Conservation (phyloP, 1,140 invertebrate genomes). For the Notospermus geniculatus region DNA sequence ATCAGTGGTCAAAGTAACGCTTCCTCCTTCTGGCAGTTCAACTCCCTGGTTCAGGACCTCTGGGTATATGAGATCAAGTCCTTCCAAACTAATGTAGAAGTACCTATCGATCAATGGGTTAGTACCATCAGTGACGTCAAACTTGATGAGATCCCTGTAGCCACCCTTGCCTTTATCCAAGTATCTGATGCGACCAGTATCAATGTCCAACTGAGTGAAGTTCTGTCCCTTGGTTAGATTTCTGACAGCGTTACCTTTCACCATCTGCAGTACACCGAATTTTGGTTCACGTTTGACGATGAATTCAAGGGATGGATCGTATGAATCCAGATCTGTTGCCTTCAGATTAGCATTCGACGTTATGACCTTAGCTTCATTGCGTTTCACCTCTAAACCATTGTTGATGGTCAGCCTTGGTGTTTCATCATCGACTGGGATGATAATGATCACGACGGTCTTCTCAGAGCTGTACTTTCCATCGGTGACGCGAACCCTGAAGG, state of each 20-base stretch:
- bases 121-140: slow-evolving; percentile 55
- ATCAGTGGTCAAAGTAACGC: slow-evolving; percentile 48
- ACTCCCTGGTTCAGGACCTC: slow-evolving; percentile 51
- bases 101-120: slow-evolving; percentile 54
- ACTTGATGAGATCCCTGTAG: slow-evolving; percentile 53
- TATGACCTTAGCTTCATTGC: slow-evolving; percentile 46
- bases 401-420: slow-evolving; percentile 53
- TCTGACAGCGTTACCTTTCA: slow-evolving; percentile 16
- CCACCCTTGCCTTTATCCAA: slow-evolving; percentile 49
- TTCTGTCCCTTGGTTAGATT: slow-evolving; percentile 51
- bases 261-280: slow-evolving; percentile 46
- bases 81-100: slow-evolving; percentile 54
- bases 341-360: slow-evolving; percentile 45
- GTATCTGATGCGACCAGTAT: slow-evolving; percentile 48
- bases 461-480: slow-evolving; percentile 52
- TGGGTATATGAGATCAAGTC: slow-evolving; percentile 51
- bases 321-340: slow-evolving; percentile 55
- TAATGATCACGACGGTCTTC: slow-evolving; percentile 47
- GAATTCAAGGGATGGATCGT: slow-evolving; percentile 45
- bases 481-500: slow-evolving; percentile 49
- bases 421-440: slow-evolving; percentile 56
- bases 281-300: slow-evolving; percentile 47
- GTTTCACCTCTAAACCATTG: slow-evolving; percentile 53
- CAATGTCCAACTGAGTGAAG: slow-evolving; percentile 56
- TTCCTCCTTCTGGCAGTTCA: slow-evolving; percentile 52